Evolutionary conservation across 2,888 invertebrate species (phyloP).

Genomic region (Volucella inanis): DNA sequence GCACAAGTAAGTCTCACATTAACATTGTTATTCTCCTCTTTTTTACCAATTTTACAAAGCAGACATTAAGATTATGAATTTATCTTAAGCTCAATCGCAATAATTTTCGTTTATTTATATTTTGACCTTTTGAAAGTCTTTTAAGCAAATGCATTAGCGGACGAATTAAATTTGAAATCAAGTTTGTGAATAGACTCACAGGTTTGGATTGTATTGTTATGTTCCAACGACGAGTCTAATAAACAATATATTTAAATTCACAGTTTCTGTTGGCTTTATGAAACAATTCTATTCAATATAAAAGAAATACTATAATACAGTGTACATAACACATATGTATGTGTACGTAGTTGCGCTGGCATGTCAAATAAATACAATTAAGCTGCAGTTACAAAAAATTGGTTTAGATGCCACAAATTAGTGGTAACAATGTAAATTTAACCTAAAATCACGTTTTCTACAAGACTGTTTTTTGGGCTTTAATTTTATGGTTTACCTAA

Average conservation of each 20-base stretch:
- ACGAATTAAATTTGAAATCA: constrained; percentile 1
- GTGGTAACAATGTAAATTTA: no score
- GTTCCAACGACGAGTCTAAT: constrained; percentile 17
- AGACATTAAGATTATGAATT: constrained; percentile 4
- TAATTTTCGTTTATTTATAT: constrained; percentile 16
- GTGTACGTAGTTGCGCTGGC: no score
- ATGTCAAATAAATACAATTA: no score
- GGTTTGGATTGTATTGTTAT: constrained; percentile 18
- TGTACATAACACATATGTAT: no score
- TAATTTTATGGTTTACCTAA: no score
- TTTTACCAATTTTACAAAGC: neutral
- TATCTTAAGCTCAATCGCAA: neutral
- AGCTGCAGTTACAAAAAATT: no score
- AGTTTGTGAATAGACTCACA: constrained; percentile 12
- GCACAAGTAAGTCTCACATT: neutral
- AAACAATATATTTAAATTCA: constrained; percentile 17
- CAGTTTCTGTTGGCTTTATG: neutral
- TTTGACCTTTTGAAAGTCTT: constrained; percentile 15
- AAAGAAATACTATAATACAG: no score
- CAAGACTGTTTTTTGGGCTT: no score
- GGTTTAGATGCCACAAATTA: no score
- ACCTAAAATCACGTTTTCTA: no score
- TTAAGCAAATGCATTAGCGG: constrained; percentile 1
- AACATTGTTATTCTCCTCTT: neutral
- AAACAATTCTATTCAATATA: neutral